Base-by-base conservation (phyloP, 1,140 invertebrate species). In the Brachionus manjavacas region DNA sequence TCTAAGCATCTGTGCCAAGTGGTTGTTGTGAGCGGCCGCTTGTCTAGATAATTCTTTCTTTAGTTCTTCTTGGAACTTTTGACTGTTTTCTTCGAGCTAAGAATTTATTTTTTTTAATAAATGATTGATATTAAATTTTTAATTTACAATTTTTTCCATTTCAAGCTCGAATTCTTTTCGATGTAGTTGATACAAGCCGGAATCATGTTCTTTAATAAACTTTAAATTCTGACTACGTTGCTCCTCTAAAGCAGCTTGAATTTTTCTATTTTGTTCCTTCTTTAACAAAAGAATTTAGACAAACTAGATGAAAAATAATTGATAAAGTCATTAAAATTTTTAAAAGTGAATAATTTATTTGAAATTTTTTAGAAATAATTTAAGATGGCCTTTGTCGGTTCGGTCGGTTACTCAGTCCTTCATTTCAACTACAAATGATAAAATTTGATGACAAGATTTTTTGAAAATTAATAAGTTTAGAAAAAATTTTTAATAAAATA, bases 11-110 rank as follows among this genome's bases (percentile, higher is more conserved):
- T 91, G 89, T 87, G 94, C 93, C 68, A 96, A 89, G 88, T 96
- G 94, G 88, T 96, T 94, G 39, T 92, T 91, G 88, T 96, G 94
- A 9, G 94, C 92, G 86, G 94, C 93, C 6, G 94, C 91, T 87
- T 96, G 94, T 46, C 93, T 89, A 86, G 93, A 93, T 64, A 97
- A 87, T 87, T 95, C 93, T 55, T 91, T 88, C n/a, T 93, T 91
- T 35, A 96, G 89, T 86, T 95, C 93, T 60, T 91, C 89, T 87
- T 96, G 93, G 86, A 93, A 91, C 46, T 92, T 91, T 85, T 93
- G 92, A 84, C 91, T 90, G 52, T 93, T 90, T 83, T 91, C 89
- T 49, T 91, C 87, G 16, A 93, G 87, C 93, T 94, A 86, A 12
- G 86, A 84, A 46, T 41, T 84, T 52, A 23, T 41, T 84, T 23